Percentiles rank a stretch among this genome's conserved stretches.
Conservation (phyloP, 2,113 vertebrate species). For the Bubo blakistoni region DNA sequence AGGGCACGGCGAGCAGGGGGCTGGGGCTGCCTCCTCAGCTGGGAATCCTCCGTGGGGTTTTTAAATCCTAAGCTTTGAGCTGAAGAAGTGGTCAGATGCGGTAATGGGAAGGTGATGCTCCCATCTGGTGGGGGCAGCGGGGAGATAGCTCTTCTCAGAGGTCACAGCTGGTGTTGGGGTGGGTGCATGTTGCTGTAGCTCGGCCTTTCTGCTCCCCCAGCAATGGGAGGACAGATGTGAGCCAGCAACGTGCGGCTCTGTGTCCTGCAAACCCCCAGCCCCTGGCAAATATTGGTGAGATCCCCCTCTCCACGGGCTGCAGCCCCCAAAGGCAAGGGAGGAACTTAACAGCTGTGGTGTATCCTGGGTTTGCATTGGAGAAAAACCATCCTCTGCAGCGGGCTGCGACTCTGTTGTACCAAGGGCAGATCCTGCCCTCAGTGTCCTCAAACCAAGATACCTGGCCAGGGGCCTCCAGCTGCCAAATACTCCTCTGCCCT, state of each 20-base stretch:
- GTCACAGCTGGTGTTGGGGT: rapidly evolving
- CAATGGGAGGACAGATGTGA: not conserved
- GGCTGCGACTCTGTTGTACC: not conserved
- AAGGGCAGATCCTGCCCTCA: not conserved
- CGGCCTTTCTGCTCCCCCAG: not conserved
- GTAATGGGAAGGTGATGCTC: not conserved
- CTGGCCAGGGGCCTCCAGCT: not conserved
- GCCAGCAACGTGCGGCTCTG: not conserved
- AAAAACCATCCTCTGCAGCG: not conserved
- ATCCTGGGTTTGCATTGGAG: not conserved
- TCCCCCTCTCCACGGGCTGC: not conserved
- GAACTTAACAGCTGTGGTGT: not conserved
- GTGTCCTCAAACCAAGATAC: not conserved
- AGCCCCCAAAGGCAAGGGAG: not conserved
- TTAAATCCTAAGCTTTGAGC: not conserved
- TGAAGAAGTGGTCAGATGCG: not conserved
- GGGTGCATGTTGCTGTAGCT: not conserved
- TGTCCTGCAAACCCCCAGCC: not conserved
- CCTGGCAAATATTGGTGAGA: not conserved
- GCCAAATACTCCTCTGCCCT: not conserved
- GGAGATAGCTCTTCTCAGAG: not conserved
- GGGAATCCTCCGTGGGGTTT: not conserved
- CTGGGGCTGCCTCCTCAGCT: not conserved
- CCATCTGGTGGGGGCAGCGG: not conserved
- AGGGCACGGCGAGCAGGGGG: not conserved